Base-by-base conservation (phyloP, 1,140 invertebrate genomes). In the Pachypsylla venusta region DNA sequence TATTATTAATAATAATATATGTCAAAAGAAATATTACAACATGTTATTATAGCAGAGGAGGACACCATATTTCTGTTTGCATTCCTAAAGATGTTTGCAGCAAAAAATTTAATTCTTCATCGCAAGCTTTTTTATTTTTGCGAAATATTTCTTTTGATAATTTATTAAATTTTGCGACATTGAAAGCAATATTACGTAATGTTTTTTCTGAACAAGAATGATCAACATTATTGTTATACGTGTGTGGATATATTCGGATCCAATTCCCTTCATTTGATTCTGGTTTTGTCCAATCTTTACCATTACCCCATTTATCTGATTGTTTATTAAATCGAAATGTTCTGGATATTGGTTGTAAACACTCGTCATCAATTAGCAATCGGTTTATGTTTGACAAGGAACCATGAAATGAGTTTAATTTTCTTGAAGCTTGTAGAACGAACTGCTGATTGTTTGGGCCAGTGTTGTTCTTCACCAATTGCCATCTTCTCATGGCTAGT, bases 201-300 rank as follows among this genome's bases (percentile, higher is more conserved):
- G 42, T 4, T 48, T 48, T 48, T 14, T 48, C 57, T 3, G 25
- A 3, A 25, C 19, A 22, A 25, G 42, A 2, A 13, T 3, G 12
- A 26, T 24, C 25, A 13, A 2, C 19, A 26, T 25, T 40, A 26
- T 60, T 39, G 27, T 59, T 42, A 7, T 30, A 19, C 1, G 61
- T 53, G 24, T 74, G 60, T 22, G 80, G 80, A 69, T 75, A 81
- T n/a, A 80, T 71, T 56, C 79, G 67, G 16, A 79, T 73, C 80
- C 80, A 82, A 22, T 77, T 76, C 2, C 80, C 80, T 65, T 79
- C 79, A 22, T 67, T 67, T 10, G 67, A 66, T n/a, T 71, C 73
- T 0, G 78, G 72, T 55, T 69, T 67, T 16, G 69, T 71, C 80
- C 80, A 82, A 60, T 81, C 75, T 28, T 71, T 70, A 2, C 79